Conservation (phyloP, 2,888 invertebrate species). For the Hypercompe scribonia region DNA sequence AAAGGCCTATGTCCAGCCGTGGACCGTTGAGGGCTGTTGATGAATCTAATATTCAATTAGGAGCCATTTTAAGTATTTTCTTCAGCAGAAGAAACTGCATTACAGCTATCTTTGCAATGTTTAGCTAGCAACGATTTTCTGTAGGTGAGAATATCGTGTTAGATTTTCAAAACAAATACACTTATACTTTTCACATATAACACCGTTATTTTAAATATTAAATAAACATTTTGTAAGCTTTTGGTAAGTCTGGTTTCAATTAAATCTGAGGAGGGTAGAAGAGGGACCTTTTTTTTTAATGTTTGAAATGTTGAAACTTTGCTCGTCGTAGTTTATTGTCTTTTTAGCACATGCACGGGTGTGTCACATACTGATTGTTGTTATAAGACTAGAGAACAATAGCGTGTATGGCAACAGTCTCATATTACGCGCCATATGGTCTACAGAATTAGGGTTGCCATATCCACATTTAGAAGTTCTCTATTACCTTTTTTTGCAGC, state of each 20-base stretch:
- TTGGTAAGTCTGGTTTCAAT: background rate
- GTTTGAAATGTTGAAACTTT: background rate
- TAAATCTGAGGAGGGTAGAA: background rate
- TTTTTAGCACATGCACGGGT: background rate
- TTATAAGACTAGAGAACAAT: conserved; percentile 12
- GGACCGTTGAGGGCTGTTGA: background rate
- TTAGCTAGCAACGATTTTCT: background rate
- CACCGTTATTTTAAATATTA: background rate
- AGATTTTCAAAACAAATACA: background rate
- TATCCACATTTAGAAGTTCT: background rate
- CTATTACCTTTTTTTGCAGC: no score
- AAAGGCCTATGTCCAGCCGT: no score
- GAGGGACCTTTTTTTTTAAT: background rate
- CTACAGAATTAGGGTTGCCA: background rate
- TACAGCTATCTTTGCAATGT: background rate
- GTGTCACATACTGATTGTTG: conserved; percentile 1
- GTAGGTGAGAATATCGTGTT: background rate
- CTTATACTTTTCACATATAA: background rate
- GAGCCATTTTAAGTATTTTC: background rate
- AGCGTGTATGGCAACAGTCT: conserved; percentile 4
- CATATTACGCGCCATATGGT: conserved; percentile 13
- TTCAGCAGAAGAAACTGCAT: background rate
- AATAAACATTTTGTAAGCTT: background rate
- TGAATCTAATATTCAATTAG: background rate
- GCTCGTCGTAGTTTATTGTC: background rate